A percentile compares a stretch with the other conserved stretches of the same genome.
Evolutionary conservation across 2,797 vertebrate species (phyloP).

Genomic region (Rhinogobio ventralis): DNA sequence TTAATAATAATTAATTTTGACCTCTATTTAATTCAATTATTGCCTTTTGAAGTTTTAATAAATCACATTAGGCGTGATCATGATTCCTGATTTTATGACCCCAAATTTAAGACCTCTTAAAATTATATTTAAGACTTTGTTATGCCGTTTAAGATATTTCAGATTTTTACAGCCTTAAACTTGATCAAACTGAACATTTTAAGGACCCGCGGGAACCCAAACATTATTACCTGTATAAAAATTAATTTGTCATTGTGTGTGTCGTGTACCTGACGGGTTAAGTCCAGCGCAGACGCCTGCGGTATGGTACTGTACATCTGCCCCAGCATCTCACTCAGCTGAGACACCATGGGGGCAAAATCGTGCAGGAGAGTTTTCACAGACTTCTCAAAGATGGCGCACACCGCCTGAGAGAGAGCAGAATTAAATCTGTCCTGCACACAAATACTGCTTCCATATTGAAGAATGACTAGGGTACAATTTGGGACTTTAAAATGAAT

Average conservation of each 20-base stretch:
- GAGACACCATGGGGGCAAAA: slow-evolving; percentile 98
- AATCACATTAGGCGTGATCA: too few relatives aligned
- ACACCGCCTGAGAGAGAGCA: slow-evolving; percentile 85
- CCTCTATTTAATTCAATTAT: too few relatives aligned
- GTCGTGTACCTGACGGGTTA: slow-evolving; percentile 90
- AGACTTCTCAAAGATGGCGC: slow-evolving; percentile 98
- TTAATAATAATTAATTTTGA: too few relatives aligned
- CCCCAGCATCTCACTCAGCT: slow-evolving; percentile 97
- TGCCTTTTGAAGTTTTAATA: too few relatives aligned
- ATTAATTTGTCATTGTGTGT: not conserved
- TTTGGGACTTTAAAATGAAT: not conserved
- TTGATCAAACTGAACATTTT: not conserved
- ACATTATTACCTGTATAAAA: not conserved
- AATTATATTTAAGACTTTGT: not conserved
- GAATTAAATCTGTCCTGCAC: not conserved
- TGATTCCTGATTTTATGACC: too few relatives aligned
- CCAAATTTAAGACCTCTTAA: not conserved
- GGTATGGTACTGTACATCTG: slow-evolving; percentile 99
- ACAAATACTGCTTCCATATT: not conserved
- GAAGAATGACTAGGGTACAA: not conserved
- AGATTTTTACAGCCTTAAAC: not conserved
- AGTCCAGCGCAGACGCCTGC: slow-evolving; percentile 95
- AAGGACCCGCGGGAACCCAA: not conserved
- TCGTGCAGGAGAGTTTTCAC: slow-evolving; percentile 98
- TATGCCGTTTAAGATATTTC: not conserved